Base-by-base conservation (phyloP, 2,888 invertebrate genomes). In the Eudemis profundana region DNA sequence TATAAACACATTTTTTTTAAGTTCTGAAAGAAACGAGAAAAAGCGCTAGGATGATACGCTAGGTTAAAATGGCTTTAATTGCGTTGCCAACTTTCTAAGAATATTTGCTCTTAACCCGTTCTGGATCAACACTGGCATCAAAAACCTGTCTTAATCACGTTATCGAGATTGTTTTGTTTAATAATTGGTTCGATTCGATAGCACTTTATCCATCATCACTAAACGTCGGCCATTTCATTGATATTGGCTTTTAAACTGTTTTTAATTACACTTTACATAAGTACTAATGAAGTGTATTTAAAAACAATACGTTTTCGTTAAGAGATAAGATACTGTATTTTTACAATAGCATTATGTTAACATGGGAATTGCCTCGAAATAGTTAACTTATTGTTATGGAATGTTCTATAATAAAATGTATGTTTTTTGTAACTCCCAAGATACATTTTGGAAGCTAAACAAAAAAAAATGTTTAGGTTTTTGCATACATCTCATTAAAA, bases 361-460 rank as follows among this genome's bases (percentile, higher is more conserved):
- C 76, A 82, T 84, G 86, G 81, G 81, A 82, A 82, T 78, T 74
- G 74, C 82, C 82, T 85, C 78, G 77, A 77, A 77, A 74, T 74
- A 71, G 71, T 70, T 66, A 67, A 51, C 67, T 69, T 71, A 71
- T 46, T 66, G 53, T 75, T 74, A 68, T 68, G 72, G 71, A 73
- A 74, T 64, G 47, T 51, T 68, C 67, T 51, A 44, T 44, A 47
- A 68, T 33, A 33, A 1, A 27, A 27, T n/a, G n/a, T n/a, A n/a
- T n/a, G n/a, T n/a, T n/a, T n/a, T n/a, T n/a, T n/a, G 23, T 23
- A 23, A 23, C 23, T 47, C 36, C 5, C 15, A 47, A 5, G 47
- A 47, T 47, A 38, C 38, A 17, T 12, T 12, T 53, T 40, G 40
- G n/a, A n/a, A n/a, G n/a, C n/a, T n/a, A n/a, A n/a, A n/a, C n/a